A percentile compares a stretch with the other conserved stretches of the same genome.
These are phyloP conservation scores for Triplophysa yarkandensis DNA, from an alignment of 2,797 vertebrate species.

Conservation along the genomic window DNA sequence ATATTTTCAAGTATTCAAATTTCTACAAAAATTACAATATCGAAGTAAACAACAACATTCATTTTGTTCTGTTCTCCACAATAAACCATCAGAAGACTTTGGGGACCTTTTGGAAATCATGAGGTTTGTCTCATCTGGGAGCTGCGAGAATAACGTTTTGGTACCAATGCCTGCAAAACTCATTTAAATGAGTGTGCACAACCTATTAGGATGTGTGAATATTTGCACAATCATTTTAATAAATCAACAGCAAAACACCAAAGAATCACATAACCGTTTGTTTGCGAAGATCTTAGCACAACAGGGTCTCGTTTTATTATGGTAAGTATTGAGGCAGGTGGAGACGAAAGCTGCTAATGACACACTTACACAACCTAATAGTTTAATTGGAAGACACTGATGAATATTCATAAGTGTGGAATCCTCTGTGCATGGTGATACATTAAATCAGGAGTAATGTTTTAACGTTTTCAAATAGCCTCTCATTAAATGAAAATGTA, in stretches of 20 bases:
- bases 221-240: neutral
- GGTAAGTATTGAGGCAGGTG: slow-evolving; percentile 15
- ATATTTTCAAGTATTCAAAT: too few relatives aligned
- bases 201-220: neutral
- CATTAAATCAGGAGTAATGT: slow-evolving; percentile 16
- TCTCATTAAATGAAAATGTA: slow-evolving; percentile 40
- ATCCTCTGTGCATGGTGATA: slow-evolving; percentile 20
- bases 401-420: slow-evolving; percentile 51
- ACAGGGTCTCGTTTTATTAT: neutral
- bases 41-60: too few relatives aligned
- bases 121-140: too few relatives aligned
- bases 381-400: slow-evolving; percentile 34
- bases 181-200: neutral
- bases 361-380: slow-evolving; percentile 27
- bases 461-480: slow-evolving; percentile 38
- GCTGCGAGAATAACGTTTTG: neutral
- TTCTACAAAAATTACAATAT: too few relatives aligned
- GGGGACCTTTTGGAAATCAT: too few relatives aligned
- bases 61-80: too few relatives aligned
- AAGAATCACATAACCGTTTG: neutral
- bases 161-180: neutral
- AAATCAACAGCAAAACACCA: neutral
- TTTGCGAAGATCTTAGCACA: neutral
- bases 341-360: slow-evolving; percentile 38
- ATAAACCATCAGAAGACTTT: too few relatives aligned